A percentile compares a stretch with the other conserved stretches of the same genome.
phyloP scores from a whole-genome alignment of 2,888 invertebrate species.

The Drosophila lutescens region DNA sequence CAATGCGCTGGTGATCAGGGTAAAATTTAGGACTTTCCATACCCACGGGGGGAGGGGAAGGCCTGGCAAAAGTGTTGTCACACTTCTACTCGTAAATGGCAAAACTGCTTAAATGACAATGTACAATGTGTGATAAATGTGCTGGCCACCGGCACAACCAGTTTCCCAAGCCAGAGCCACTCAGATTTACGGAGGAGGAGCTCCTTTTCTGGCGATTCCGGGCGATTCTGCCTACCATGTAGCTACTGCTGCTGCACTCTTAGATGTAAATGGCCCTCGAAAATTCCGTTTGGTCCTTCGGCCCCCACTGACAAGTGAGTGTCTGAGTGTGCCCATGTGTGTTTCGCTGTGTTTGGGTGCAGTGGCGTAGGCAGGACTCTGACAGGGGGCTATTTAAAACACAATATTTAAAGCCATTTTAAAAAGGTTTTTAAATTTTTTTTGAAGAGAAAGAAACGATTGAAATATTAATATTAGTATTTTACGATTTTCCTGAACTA shows the following conservation, averaged over 20 bases:
- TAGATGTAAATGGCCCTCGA: slow-evolving; percentile 74
- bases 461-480: no score
- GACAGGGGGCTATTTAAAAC: no score
- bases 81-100: slow-evolving; percentile 47
- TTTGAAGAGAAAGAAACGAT: no score
- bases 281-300: slow-evolving; percentile 70
- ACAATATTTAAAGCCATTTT: no score
- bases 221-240: not conserved
- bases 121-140: slow-evolving; percentile 75
- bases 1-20: not conserved
- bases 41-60: not conserved
- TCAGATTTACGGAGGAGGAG: not conserved
- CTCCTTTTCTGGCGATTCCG: not conserved
- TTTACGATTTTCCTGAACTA: no score
- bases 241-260: slow-evolving; percentile 51
- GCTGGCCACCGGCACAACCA: slow-evolving; percentile 50
- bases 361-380: not conserved
- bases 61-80: slow-evolving; percentile 31
- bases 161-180: not conserved
- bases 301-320: slow-evolving; percentile 49
- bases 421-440: no score
- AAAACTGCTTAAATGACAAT: slow-evolving; percentile 62
- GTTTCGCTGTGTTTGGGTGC: not conserved
- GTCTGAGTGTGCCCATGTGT: slow-evolving; percentile 22
- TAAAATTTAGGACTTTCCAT: not conserved